phyloP scores from a whole-genome alignment of 2,888 invertebrate species.

The Drosophila mercatorum region DNA sequence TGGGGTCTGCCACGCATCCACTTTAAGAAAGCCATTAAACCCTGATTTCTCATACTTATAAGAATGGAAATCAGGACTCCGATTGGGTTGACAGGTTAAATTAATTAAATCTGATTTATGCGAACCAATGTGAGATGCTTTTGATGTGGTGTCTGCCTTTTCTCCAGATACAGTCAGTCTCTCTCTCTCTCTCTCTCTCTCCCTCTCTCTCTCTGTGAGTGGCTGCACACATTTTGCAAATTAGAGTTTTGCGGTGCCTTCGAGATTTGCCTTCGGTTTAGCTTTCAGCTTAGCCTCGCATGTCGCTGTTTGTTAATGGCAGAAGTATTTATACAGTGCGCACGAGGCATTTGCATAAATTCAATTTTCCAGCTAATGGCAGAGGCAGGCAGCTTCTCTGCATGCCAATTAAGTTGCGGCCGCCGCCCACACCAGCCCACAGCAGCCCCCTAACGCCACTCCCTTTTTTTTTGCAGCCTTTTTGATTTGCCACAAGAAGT shows the following conservation, averaged over 20 bases:
- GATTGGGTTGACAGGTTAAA: constrained; percentile 4
- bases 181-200: too few relatives aligned
- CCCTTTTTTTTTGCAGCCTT: background rate
- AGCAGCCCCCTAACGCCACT: too few relatives aligned
- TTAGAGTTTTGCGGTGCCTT: constrained; percentile 37
- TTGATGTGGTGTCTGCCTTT: constrained; percentile 12
- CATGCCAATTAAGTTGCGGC: constrained; percentile 29
- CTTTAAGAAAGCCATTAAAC: too few relatives aligned
- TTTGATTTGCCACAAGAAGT: constrained; percentile 28
- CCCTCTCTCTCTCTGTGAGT: too few relatives aligned
- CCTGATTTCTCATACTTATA: too few relatives aligned
- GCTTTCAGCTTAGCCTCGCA: constrained; percentile 15
- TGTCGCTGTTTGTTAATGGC: constrained; percentile 66
- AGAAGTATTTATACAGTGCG: constrained; percentile 66
- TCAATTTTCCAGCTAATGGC: constrained; percentile 56
- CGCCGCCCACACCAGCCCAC: too few relatives aligned
- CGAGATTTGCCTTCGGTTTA: constrained; percentile 41
- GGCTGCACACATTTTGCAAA: too few relatives aligned
- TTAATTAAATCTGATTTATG: constrained; percentile 73
- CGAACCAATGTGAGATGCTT: constrained; percentile 18
- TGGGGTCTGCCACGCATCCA: too few relatives aligned
- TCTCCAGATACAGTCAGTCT: background rate
- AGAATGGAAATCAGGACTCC: too few relatives aligned
- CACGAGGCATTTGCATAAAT: constrained; percentile 72
- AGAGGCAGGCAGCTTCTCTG: constrained; percentile 20